Percentiles rank a stretch among this genome's conserved stretches.
Conservation (phyloP, 2,113 vertebrate genomes). For the Nibea coibor region DNA sequence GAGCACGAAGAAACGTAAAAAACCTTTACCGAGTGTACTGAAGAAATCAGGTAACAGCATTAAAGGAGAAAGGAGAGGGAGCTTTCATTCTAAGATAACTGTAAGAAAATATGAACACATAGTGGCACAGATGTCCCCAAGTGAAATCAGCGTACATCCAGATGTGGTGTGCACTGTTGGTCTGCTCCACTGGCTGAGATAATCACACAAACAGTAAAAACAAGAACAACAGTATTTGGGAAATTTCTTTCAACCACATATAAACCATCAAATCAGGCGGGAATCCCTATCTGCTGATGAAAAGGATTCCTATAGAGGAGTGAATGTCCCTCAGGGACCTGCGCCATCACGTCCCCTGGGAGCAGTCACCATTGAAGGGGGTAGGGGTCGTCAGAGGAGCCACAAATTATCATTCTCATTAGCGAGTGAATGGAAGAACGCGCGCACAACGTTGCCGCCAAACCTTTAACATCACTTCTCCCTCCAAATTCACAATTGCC, state of each 20-base stretch:
- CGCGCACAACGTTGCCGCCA: slow-evolving; percentile 66
- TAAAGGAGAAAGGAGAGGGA: not conserved
- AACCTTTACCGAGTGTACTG: not conserved
- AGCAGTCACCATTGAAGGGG: slow-evolving; percentile 77
- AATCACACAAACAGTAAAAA: not conserved
- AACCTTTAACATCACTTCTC: slow-evolving; percentile 60
- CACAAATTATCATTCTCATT: slow-evolving; percentile 86
- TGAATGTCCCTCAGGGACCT: slow-evolving; percentile 79
- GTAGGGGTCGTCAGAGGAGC: slow-evolving; percentile 82
- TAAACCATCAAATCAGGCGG: slow-evolving; percentile 58
- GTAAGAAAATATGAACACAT: not conserved
- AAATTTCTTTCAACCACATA: not conserved
- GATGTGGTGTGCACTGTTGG: not conserved
- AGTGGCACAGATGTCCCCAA: not conserved
- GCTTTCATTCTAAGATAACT: not conserved
- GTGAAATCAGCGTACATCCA: not conserved
- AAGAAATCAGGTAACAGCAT: not conserved
- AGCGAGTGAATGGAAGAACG: slow-evolving; percentile 74
- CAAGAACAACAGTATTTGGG: not conserved
- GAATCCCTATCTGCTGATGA: slow-evolving; percentile 57
- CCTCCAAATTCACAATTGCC: slow-evolving; percentile 66
- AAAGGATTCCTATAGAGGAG: slow-evolving; percentile 76
- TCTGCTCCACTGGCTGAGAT: not conserved
- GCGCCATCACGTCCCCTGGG: slow-evolving; percentile 78
- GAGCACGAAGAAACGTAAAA: not conserved